Percentiles rank a stretch among this genome's conserved stretches.
phyloP scores from a whole-genome alignment of 35 echinoderm and acorn worm species.

The Amphiura filiformis region DNA sequence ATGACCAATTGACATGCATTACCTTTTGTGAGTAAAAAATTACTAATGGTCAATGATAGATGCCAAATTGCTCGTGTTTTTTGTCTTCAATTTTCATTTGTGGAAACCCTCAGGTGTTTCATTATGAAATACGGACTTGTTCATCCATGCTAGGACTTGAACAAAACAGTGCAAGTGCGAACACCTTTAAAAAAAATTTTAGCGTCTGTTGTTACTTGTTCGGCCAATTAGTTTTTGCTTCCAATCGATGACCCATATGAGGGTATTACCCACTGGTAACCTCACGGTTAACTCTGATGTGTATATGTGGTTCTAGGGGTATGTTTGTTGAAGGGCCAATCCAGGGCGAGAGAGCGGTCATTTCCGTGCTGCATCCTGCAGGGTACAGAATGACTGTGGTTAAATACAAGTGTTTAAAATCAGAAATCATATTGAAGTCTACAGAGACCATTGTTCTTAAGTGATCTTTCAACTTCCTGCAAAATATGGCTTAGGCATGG shows the following conservation, averaged over 20 bases:
- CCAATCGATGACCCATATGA: background rate
- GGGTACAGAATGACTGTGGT: background rate
- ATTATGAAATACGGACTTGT: background rate
- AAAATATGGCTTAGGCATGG: too few species aligned
- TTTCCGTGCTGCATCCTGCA: background rate
- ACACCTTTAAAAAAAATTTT: conserved; percentile 6
- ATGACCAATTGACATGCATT: too few species aligned
- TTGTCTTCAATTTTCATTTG: too few species aligned
- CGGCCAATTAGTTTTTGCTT: background rate
- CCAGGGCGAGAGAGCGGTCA: background rate
- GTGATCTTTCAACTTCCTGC: too few species aligned
- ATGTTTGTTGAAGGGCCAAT: background rate
- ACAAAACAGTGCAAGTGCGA: background rate
- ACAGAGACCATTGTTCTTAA: too few species aligned
- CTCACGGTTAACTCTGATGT: background rate
- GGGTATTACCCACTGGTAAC: background rate
- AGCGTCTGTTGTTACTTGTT: background rate
- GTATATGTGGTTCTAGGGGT: background rate
- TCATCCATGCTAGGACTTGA: background rate
- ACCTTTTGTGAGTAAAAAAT: too few species aligned
- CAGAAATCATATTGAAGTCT: too few species aligned
- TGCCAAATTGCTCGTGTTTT: too few species aligned
- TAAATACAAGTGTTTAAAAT: too few species aligned
- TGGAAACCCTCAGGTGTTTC: too few species aligned
- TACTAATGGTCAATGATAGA: too few species aligned